Evolutionary conservation across 2,797 vertebrate genomes (phyloP), one percentile per base, ranked within the genome.

Genomic region (Scarus forsteni): DNA sequence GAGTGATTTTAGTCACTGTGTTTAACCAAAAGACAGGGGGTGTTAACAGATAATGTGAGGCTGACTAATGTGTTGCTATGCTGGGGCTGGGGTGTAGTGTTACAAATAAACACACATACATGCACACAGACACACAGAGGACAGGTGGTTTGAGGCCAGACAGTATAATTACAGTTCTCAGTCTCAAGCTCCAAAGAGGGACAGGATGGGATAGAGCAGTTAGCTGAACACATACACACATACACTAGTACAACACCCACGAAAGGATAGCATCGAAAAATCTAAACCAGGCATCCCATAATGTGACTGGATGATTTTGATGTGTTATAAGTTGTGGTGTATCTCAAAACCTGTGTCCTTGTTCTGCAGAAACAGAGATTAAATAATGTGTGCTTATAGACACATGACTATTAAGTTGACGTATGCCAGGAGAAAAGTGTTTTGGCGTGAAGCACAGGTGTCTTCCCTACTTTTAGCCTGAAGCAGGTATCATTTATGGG

Each of bases 101-200:
- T 72, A 74, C 77, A 45, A 45, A 56, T 44, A 45, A 59, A 51
- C 45, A 55, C 66, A 53, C 50, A 42, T 57, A 66, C 51, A 53
- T 48, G 69, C 73, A 64, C 54, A 43, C 65, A 66, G 68, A 77
- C 72, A 66, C 72, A 67, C 72, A 70, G 68, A 59, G 6, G 38
- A 66, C 83, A 84, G 76, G 75, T 80, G 71, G 66, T 79, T 83
- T 52, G 46, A 45, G 70, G 39, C 77, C 60, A 86, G 81, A 87
- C 73, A 49, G 73, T 76, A 50, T 86, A 87, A 87, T 84, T 87
- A 83, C 70, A 81, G 73, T 65, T 75, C 73, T 66, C 13, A 58
- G 64, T 27, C 72, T 60, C 56, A 70, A 58, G 61, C 62, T 60
- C 44, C 16, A 65, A 56, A 71, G 57, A 72, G 55, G n/a, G 65